Evolutionary conservation across 2,888 invertebrate species (phyloP), one percentile per base, ranked within the genome.

Genomic region (Odontomyia ornata): DNA sequence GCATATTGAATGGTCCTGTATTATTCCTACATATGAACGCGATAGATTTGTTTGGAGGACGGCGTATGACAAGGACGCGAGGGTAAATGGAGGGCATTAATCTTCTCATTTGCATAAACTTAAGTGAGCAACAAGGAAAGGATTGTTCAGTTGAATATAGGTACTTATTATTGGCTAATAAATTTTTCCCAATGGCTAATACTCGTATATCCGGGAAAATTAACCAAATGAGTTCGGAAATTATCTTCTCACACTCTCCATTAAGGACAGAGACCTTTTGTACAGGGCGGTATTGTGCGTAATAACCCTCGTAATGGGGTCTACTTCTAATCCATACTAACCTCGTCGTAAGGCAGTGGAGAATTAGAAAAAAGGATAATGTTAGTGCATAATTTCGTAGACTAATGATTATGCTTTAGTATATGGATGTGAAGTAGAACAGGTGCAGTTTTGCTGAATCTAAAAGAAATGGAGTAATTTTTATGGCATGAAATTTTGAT

Each of bases 81-180:
- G n/a, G 62, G 28, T 15, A 57, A 23, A 18, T 27, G 28, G 28
- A 9, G 28, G 62, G 1, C n/a, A 60, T 60, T 36, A 65, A 65
- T 65, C 65, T 65, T 65, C 27, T 28, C 27, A 65, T 65, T 65
- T 65, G 65, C 65, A 65, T 65, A 65, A 25, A 65, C 18, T 27
- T 28, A 65, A 43, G 27, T 11, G 36, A 36, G 27, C n/a, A n/a
- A 28, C 27, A 36, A 4, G 18, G 27, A 43, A 65, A 27, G 36
- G 27, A 25, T 30, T 36, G 21, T 27, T 13, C 65, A 9, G 1
- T 57, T 18, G n/a, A 1, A 3, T 57, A 18, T 25, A 13, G 9
- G 28, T 18, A 65, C 13, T 21, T 36, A 28, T 11, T 21, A 43
- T 36, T 65, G 65, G 36, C 36, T n/a, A 18, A 13, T 65, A 65